Evolutionary conservation across 2,113 vertebrate species (phyloP).

Genomic region (Eptatretus burgeri): DNA sequence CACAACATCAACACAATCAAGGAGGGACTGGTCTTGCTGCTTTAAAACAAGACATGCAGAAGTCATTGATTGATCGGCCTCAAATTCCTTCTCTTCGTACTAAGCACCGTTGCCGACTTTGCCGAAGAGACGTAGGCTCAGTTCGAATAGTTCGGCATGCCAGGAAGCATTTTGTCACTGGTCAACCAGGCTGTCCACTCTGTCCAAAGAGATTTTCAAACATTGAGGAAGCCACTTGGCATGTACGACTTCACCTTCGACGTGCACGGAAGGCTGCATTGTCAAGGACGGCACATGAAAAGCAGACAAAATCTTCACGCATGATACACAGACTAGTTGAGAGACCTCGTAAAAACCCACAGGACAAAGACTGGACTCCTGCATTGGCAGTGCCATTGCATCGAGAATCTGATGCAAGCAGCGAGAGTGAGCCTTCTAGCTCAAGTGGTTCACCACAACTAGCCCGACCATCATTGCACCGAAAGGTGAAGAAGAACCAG

Average conservation of each 20-base stretch:
- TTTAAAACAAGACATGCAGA: conserved; percentile 23
- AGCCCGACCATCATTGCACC: not conserved
- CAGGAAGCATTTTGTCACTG: conserved; percentile 49
- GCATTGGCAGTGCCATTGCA: no score
- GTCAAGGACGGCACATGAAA: conserved; percentile 20
- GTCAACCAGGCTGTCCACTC: conserved; percentile 45
- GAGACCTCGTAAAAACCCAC: conserved; percentile 23
- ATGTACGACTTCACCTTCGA: conserved; percentile 49
- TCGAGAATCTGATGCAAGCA: not conserved
- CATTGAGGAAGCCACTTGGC: conserved; percentile 45
- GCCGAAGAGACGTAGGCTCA: conserved; percentile 47
- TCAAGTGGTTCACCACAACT: no score
- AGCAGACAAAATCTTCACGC: conserved; percentile 9
- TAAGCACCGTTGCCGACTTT: conserved; percentile 50
- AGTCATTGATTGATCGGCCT: conserved; percentile 29
- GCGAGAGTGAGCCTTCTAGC: not conserved
- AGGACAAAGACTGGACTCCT: conserved; percentile 19
- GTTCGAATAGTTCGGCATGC: conserved; percentile 57
- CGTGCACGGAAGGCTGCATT: conserved; percentile 25
- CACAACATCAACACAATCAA: conserved; percentile 3
- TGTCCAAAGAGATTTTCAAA: conserved; percentile 49
- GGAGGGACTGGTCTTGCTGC: conserved; percentile 16
- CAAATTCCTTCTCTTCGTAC: conserved; percentile 43
- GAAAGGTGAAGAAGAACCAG: conserved; percentile 2
- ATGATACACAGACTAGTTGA: not conserved